Evolutionary conservation across 2,888 invertebrate genomes (phyloP).

Genomic region (Operophtera brumata): DNA sequence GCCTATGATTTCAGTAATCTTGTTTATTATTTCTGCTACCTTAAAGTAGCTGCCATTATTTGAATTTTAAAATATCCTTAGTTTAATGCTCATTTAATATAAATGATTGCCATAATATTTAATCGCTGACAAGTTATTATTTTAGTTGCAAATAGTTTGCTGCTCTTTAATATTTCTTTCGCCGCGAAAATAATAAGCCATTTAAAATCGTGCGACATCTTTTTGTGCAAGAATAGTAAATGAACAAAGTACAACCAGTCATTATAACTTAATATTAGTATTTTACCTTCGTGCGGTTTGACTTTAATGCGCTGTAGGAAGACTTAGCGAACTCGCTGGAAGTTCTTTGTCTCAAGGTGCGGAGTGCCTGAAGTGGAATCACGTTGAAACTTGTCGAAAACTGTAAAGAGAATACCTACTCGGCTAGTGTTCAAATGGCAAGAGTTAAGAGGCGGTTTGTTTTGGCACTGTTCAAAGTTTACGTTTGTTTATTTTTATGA

Average conservation of each 20-base stretch:
- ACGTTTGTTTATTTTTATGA: conserved; percentile 4
- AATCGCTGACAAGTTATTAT: too few species aligned
- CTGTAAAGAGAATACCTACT: conserved; percentile 39
- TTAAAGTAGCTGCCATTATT: too few species aligned
- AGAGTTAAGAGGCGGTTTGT: conserved; percentile 18
- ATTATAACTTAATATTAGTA: conserved; percentile 52
- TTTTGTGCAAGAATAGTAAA: background rate
- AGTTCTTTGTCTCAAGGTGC: conserved; percentile 49
- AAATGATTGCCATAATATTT: too few species aligned
- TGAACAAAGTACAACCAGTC: conserved; percentile 29
- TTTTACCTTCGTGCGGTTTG: conserved; percentile 51
- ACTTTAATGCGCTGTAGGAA: conserved; percentile 50
- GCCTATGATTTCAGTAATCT: too few species aligned
- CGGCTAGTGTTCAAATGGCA: conserved; percentile 20
- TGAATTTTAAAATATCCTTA: too few species aligned
- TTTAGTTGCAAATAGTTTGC: too few species aligned
- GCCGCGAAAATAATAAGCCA: too few species aligned
- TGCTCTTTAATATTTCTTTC: too few species aligned
- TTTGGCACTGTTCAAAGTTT: conserved; percentile 4
- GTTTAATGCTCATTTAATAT: too few species aligned
- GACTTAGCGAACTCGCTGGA: conserved; percentile 52
- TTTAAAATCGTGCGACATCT: too few species aligned
- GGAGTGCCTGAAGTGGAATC: conserved; percentile 39
- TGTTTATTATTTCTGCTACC: too few species aligned
- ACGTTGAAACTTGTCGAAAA: conserved; percentile 40